Evolutionary conservation across 2,797 vertebrate species (phyloP).

Genomic region (Ataeniobius toweri): DNA sequence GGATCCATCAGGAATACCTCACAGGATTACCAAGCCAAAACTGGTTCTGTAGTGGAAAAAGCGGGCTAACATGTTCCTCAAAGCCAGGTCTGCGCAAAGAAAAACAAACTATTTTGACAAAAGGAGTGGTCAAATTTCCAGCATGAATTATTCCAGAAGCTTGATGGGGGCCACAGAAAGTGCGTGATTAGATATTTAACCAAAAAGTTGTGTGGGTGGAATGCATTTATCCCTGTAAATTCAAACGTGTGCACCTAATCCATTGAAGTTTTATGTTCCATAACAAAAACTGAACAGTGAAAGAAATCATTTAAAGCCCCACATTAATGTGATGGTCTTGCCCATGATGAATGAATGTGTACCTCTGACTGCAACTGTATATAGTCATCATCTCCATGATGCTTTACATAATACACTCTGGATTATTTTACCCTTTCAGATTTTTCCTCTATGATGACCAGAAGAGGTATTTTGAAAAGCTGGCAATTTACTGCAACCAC

Average conservation of each 20-base stretch:
- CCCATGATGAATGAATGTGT: too few species aligned
- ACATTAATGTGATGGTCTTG: neutral
- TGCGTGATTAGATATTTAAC: neutral
- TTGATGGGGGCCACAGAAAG: neutral
- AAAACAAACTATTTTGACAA: neutral
- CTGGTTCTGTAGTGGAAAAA: neutral
- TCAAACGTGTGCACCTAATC: neutral
- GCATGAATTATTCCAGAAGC: neutral
- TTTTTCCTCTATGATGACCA: conserved; percentile 85
- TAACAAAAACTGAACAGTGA: neutral
- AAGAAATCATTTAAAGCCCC: neutral
- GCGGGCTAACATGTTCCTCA: neutral
- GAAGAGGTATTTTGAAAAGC: conserved; percentile 91
- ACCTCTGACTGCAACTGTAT: neutral
- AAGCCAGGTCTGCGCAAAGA: neutral
- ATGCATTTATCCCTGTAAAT: neutral
- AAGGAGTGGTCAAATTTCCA: neutral
- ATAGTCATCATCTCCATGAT: neutral
- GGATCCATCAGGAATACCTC: neutral
- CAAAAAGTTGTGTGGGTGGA: neutral
- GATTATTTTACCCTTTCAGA: conserved; percentile 45
- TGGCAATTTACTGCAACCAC: conserved; percentile 94
- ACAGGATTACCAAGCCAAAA: neutral
- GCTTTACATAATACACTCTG: neutral
- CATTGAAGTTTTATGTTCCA: neutral